Evolutionary conservation across 2,113 vertebrate species (phyloP).

Genomic region (Dascyllus trimaculatus): DNA sequence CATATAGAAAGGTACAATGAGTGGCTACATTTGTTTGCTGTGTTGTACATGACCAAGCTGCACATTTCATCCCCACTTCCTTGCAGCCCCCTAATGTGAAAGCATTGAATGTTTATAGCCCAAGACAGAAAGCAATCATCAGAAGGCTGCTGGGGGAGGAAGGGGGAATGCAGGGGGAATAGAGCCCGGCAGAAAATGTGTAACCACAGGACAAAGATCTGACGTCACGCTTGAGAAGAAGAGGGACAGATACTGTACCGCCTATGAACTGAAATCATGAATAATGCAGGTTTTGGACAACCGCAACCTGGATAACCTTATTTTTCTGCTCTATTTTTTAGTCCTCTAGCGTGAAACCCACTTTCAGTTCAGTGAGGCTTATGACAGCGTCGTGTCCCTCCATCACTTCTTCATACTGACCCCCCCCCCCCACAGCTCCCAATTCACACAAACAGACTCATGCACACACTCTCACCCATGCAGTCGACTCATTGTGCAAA

Average conservation of each 20-base stretch:
- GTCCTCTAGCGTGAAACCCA: neutral
- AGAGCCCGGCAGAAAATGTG: conserved; percentile 35
- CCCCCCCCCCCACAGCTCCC: neutral
- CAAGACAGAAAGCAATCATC: conserved; percentile 66
- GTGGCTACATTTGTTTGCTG: conserved; percentile 45
- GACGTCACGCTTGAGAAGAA: conserved; percentile 18
- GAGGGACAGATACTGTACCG: neutral
- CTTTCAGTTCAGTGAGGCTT: conserved; percentile 33
- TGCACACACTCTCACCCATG: conserved; percentile 11
- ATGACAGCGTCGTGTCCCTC: conserved; percentile 17
- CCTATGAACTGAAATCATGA: conserved; percentile 20
- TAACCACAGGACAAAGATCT: conserved; percentile 35
- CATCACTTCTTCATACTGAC: conserved; percentile 1
- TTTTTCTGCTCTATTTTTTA: conserved; percentile 8
- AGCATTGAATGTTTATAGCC: conserved; percentile 44
- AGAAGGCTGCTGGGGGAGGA: conserved; percentile 32
- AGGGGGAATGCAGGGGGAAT: conserved; percentile 25
- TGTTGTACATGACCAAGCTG: conserved; percentile 33
- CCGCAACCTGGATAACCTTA: neutral
- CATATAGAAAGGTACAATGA: conserved; percentile 54
- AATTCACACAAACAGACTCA: conserved; percentile 16
- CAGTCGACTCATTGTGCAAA: conserved; percentile 25
- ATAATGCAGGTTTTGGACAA: conserved; percentile 24
- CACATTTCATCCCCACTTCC: conserved; percentile 30
- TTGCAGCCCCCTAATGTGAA: conserved; percentile 21